Conservation (phyloP, 2,888 invertebrate species). For the Atrina japonica region DNA sequence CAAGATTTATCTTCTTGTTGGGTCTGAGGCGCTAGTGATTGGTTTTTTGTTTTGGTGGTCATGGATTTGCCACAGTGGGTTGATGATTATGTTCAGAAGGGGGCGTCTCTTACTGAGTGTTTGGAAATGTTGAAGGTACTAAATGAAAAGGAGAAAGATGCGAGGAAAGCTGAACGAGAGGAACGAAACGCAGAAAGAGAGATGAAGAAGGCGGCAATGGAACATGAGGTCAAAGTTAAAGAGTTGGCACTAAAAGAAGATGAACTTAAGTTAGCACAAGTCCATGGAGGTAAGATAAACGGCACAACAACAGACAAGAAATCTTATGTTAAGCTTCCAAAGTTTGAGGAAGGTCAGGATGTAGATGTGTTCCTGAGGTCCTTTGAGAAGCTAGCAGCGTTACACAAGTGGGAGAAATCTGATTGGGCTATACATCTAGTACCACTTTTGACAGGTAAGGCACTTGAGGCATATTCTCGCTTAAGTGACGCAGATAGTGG, state of each 20-base stretch:
- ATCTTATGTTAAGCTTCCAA: background rate
- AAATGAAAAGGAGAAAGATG: background rate
- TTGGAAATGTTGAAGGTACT: slow-evolving; percentile 1
- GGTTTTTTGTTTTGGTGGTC: no score
- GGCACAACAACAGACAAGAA: no score
- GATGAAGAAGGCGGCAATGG: background rate
- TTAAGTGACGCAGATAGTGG: background rate
- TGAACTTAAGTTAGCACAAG: background rate
- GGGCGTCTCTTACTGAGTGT: background rate
- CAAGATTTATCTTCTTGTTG: no score
- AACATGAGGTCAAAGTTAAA: slow-evolving; percentile 9
- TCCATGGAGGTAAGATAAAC: no score
- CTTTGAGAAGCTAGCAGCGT: slow-evolving; percentile 14
- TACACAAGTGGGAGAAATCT: slow-evolving; percentile 6
- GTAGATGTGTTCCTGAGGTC: slow-evolving; percentile 13
- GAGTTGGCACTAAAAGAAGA: no score
- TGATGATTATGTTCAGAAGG: background rate
- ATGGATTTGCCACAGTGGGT: background rate
- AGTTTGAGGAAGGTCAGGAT: slow-evolving; percentile 13
- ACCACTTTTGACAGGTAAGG: slow-evolving; percentile 9
- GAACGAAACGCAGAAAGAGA: background rate
- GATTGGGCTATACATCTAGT: slow-evolving; percentile 5
- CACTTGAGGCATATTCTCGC: slow-evolving; percentile 13
- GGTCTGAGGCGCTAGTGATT: no score
- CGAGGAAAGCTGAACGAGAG: background rate